phyloP scores from a whole-genome alignment of 2,113 vertebrate species.

The Catharus fuscescens region DNA sequence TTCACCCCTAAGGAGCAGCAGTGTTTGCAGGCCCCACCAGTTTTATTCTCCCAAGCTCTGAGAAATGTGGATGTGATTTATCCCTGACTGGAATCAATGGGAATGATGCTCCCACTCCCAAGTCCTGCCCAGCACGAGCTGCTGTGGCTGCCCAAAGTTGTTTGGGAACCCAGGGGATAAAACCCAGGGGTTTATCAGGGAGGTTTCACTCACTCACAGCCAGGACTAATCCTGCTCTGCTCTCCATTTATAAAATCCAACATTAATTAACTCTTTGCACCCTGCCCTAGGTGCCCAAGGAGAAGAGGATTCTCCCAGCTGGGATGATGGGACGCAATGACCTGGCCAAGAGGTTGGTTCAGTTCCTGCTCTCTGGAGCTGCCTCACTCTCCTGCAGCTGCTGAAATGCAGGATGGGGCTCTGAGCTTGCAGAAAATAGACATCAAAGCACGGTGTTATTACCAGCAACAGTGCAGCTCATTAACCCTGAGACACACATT shows the following conservation, averaged over 20 bases:
- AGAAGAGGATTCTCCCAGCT: slow-evolving; percentile 83
- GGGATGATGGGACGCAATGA: slow-evolving; percentile 78
- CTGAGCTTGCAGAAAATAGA: slow-evolving; percentile 40
- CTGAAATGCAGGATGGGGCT: slow-evolving; percentile 22
- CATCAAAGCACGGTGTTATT: slow-evolving; percentile 46
- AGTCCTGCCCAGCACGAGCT: not conserved
- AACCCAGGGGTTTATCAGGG: not conserved
- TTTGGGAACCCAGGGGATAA: not conserved
- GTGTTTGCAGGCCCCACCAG: not conserved
- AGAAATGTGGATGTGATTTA: not conserved
- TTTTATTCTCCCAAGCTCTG: not conserved
- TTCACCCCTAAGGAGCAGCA: not conserved
- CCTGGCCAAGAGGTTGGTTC: slow-evolving; percentile 86
- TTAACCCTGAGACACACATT: slow-evolving; percentile 35
- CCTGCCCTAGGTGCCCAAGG: slow-evolving; percentile 83
- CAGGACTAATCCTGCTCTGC: not conserved
- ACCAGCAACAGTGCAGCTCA: slow-evolving; percentile 41
- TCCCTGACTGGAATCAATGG: not conserved
- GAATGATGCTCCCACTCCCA: not conserved
- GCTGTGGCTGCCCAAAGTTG: not conserved
- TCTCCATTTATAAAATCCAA: not conserved
- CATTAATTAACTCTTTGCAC: not conserved
- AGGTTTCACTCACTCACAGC: not conserved
- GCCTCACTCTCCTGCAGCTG: slow-evolving; percentile 20
- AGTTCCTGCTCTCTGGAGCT: not conserved